Evolutionary conservation across 2,888 invertebrate species (phyloP), one percentile per base, ranked within the genome.

Genomic region (Scaptomyza parva): DNA sequence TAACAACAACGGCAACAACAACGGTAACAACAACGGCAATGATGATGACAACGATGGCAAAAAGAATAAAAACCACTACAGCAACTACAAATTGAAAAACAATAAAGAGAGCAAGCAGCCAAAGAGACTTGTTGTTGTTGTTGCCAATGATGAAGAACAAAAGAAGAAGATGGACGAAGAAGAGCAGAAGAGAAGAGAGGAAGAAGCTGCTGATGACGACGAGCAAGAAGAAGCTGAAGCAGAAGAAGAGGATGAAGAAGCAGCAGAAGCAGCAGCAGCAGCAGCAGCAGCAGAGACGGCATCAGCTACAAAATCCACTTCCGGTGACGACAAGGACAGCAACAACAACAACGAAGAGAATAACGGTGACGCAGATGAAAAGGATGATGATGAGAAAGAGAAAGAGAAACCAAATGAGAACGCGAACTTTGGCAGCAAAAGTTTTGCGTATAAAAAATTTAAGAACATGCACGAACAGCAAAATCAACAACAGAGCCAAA

Each of bases 371-470:
- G 47, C 64, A 41, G 45, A 62, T 47, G 61, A 30, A 45, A 57
- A 60, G 28, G 55, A 8, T 47, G 47, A 22, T 14, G 54, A 28
- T 14, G 51, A 50, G 62, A 45, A 53, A 41, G 59, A 53, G 67
- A 45, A 53, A 35, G 57, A 20, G 52, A 48, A 54, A 48, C 22
- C 57, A 47, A 53, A 30, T 11, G 17, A 37, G 9, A 30, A 65
- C 65, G 63, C 61, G 52, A 73, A 80, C 71, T 67, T 80, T 64
- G 72, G 50, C 64, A 77, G 73, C 65, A 76, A 76, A 83, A 82
- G 81, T 80, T 76, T 81, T 58, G 62, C 70, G 69, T 71, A 82
- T 83, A 80, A 78, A 83, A 82, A 83, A 82, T 78, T 80, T 52
- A 78, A 72, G 63, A 67, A 75, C 68, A 78, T 76, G 73, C 76